phyloP scores from a whole-genome alignment of 2,888 invertebrate species.

The Drosophila melanosoma region DNA sequence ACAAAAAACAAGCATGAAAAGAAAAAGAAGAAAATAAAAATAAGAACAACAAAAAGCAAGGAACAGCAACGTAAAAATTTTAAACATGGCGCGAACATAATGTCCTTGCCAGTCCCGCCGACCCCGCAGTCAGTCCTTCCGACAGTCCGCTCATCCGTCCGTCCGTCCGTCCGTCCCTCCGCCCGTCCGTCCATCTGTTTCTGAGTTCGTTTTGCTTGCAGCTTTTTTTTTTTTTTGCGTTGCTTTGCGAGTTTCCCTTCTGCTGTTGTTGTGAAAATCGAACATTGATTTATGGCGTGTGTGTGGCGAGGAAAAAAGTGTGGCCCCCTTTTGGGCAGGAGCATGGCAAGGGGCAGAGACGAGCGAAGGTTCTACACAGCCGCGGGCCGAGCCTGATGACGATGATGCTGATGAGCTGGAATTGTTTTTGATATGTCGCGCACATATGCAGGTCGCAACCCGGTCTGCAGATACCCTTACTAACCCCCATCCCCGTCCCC shows the following conservation, averaged over 20 bases:
- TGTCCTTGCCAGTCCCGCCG: constrained; percentile 74
- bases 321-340: constrained; percentile 14
- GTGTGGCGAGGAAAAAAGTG: constrained; percentile 61
- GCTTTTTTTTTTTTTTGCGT: constrained; percentile 50
- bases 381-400: constrained; percentile 51
- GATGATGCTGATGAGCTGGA: constrained; percentile 81
- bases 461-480: constrained; percentile 29
- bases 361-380: constrained; percentile 37
- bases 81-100: constrained; percentile 84
- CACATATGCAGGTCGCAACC: constrained; percentile 49
- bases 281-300: constrained; percentile 83
- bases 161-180: neutral
- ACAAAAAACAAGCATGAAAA: constrained; percentile 39
- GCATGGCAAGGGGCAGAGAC: neutral
- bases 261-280: constrained; percentile 74
- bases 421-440: constrained; percentile 76
- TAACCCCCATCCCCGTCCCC: constrained; percentile 1
- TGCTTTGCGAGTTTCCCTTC: constrained; percentile 73
- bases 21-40: constrained; percentile 38
- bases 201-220: constrained; percentile 24
- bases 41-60: constrained; percentile 53
- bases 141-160: constrained; percentile 1
- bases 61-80: constrained; percentile 60
- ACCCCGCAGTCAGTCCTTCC: constrained; percentile 25
- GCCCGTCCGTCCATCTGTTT: constrained; percentile 24